phyloP scores from a whole-genome alignment of 2,113 vertebrate species.

The Poecile atricapillus region DNA sequence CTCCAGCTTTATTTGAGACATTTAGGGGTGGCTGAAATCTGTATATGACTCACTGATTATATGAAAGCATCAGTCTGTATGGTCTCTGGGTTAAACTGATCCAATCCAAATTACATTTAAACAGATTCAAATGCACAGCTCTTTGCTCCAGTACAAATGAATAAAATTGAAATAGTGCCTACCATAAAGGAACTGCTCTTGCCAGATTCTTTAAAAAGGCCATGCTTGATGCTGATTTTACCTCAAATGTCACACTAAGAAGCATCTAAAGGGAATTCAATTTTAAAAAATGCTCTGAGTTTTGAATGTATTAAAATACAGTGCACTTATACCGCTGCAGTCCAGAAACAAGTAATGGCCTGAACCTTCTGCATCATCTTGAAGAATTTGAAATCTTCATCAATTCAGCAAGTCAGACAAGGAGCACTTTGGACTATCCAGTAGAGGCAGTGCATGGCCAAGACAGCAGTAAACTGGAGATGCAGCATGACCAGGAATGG shows the following conservation, averaged over 20 bases:
- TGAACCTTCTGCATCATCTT: background rate
- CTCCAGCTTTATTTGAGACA: background rate
- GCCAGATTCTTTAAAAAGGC: background rate
- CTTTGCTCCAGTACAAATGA: slow-evolving; percentile 3
- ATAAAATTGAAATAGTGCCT: slow-evolving; percentile 23
- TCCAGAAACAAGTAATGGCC: background rate
- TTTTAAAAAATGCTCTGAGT: background rate
- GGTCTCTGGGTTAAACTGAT: background rate
- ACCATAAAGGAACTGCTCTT: background rate
- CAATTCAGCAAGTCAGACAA: background rate
- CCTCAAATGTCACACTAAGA: background rate
- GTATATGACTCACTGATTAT: background rate
- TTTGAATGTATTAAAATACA: background rate
- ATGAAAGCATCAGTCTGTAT: background rate
- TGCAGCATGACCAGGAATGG: background rate
- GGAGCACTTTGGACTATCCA: background rate
- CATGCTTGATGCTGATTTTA: background rate
- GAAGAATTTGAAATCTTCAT: background rate
- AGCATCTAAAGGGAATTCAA: background rate
- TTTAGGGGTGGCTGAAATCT: background rate
- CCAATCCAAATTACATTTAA: slow-evolving; percentile 26
- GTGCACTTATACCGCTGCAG: background rate
- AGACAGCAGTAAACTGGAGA: background rate
- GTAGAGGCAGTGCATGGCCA: background rate
- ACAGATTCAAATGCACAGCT: background rate